Percentiles rank a stretch among this genome's conserved stretches.
phyloP scores from a whole-genome alignment of 2,888 invertebrate genomes.

The Colletes collaris region DNA sequence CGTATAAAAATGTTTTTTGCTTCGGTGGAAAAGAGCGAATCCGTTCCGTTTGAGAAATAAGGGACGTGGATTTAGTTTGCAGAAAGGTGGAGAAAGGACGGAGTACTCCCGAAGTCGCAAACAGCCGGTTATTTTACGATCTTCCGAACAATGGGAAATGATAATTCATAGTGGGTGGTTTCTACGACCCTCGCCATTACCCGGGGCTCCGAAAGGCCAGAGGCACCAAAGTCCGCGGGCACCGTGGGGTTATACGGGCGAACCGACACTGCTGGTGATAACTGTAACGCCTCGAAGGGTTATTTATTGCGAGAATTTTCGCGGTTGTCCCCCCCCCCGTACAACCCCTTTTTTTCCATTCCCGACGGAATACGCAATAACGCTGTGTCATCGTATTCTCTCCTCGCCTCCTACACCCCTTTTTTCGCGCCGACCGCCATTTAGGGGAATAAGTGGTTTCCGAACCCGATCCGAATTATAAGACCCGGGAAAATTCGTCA shows the following conservation, averaged over 20 bases:
- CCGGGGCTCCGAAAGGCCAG: conserved; percentile 35
- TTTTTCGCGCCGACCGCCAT: neutral
- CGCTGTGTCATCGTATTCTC: conserved; percentile 33
- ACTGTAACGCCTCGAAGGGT: conserved; percentile 77
- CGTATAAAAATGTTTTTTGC: no score
- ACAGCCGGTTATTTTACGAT: conserved; percentile 72
- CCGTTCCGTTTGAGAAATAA: no score
- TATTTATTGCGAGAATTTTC: conserved; percentile 73
- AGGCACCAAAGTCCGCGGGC: conserved; percentile 11
- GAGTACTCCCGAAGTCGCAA: conserved; percentile 39
- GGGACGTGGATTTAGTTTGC: no score
- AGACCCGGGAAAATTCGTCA: no score
- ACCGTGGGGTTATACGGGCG: conserved; percentile 30
- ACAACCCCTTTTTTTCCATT: conserved; percentile 34
- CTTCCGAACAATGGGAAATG: conserved; percentile 76
- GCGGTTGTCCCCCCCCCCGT: conserved; percentile 40
- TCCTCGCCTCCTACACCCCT: neutral
- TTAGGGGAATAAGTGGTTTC: neutral
- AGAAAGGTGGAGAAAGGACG: neutral
- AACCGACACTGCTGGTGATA: conserved; percentile 61
- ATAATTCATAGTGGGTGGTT: conserved; percentile 76
- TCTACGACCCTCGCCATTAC: conserved; percentile 71
- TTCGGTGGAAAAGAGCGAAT: no score
- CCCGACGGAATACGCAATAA: conserved; percentile 17
- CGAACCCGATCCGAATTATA: neutral